Percentiles rank a stretch among this genome's conserved stretches.
Evolutionary conservation across 2,888 invertebrate species (phyloP).

Genomic region (Bombylius major): DNA sequence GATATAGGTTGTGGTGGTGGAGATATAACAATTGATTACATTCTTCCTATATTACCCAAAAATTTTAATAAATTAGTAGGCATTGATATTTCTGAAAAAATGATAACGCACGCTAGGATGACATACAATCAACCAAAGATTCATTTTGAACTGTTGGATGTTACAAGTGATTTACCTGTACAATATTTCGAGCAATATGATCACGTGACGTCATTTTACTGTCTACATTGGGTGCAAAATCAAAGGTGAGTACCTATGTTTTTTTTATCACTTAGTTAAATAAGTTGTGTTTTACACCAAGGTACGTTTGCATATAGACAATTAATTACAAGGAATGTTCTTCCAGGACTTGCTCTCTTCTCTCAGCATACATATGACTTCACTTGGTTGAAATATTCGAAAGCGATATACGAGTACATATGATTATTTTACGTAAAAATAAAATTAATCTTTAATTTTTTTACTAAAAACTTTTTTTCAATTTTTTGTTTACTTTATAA

Average conservation of each 20-base stretch:
- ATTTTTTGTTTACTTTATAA: too few relatives aligned
- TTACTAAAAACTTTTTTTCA: too few relatives aligned
- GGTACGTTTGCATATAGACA: too few relatives aligned
- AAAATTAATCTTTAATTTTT: too few relatives aligned
- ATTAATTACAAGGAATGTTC: too few relatives aligned
- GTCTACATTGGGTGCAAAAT: slow-evolving; percentile 66
- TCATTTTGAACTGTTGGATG: slow-evolving; percentile 42
- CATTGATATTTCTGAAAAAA: slow-evolving; percentile 55
- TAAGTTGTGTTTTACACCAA: too few relatives aligned
- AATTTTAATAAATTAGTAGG: slow-evolving; percentile 45
- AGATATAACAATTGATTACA: slow-evolving; percentile 49
- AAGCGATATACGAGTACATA: too few relatives aligned
- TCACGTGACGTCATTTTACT: slow-evolving; percentile 64
- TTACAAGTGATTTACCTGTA: slow-evolving; percentile 36
- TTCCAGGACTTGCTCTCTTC: too few relatives aligned
- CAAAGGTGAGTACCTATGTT: slow-evolving; percentile 43
- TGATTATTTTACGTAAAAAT: too few relatives aligned
- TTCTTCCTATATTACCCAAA: slow-evolving; percentile 48
- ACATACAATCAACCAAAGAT: slow-evolving; percentile 38
- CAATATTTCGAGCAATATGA: slow-evolving; percentile 40
- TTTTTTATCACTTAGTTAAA: too few relatives aligned
- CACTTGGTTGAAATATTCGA: too few relatives aligned
- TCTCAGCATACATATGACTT: too few relatives aligned
- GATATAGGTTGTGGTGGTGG: slow-evolving; percentile 70
- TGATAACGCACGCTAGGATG: slow-evolving; percentile 54